Conservation (phyloP, 2,797 vertebrate genomes). For the Chrysocyon brachyurus region DNA sequence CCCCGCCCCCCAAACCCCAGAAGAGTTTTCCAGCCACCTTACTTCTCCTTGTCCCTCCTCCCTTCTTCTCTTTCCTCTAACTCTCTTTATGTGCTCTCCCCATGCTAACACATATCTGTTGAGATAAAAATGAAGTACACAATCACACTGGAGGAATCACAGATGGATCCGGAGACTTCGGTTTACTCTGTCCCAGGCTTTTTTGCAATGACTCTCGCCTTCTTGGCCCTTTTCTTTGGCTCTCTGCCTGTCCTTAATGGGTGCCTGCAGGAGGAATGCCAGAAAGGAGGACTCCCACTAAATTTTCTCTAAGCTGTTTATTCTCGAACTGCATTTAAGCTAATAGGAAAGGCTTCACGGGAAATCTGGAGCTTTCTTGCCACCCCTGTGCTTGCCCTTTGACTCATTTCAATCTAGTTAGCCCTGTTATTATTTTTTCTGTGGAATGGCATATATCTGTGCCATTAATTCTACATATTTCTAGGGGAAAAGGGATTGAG, state of each 20-base stretch:
- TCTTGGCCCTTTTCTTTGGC: neutral
- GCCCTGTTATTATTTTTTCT: constrained; percentile 53
- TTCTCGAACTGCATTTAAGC: neutral
- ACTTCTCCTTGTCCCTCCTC: neutral
- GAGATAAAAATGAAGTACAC: neutral
- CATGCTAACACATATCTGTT: neutral
- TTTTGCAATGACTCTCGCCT: neutral
- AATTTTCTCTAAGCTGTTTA: neutral
- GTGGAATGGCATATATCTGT: neutral
- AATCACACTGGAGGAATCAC: neutral
- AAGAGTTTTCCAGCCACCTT: neutral
- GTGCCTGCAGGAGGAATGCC: neutral
- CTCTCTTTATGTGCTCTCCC: neutral
- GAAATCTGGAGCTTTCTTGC: constrained; percentile 1
- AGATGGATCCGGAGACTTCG: neutral
- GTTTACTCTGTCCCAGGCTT: neutral
- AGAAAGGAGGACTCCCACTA: neutral
- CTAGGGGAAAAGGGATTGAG: neutral
- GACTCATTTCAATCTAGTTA: neutral
- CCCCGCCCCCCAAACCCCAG: too few species aligned
- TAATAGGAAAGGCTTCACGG: neutral
- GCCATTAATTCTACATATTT: constrained; percentile 54
- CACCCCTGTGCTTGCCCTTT: neutral
- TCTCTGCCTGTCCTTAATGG: neutral
- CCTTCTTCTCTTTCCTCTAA: neutral